Evolutionary conservation across 2,888 invertebrate species (phyloP).

Genomic region (Erebia epiphron): DNA sequence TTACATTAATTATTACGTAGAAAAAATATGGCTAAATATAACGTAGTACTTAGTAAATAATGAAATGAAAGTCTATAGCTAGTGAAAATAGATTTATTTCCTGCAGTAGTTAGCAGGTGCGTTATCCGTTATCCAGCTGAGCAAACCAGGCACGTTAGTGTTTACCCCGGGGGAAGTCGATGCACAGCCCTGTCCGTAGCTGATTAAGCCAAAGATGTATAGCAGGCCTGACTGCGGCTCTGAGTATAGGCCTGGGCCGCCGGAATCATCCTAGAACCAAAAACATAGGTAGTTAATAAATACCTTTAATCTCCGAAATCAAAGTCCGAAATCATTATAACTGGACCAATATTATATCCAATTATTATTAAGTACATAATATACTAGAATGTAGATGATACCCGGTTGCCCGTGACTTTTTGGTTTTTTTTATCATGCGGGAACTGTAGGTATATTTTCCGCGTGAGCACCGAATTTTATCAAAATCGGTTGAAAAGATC

Average conservation of each 20-base stretch:
- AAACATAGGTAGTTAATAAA: neutral
- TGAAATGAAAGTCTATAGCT: neutral
- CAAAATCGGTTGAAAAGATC: too few species aligned
- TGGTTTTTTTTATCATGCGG: too few species aligned
- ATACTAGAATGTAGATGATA: too few species aligned
- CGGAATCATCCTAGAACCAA: conserved; percentile 71
- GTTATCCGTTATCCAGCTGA: conserved; percentile 79
- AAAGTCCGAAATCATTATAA: too few species aligned
- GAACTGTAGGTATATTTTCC: too few species aligned
- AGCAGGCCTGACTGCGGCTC: conserved; percentile 63
- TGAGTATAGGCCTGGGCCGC: conserved; percentile 82
- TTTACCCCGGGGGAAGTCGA: conserved; percentile 75
- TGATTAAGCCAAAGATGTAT: conserved; percentile 78
- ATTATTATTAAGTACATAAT: too few species aligned
- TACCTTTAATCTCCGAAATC: too few species aligned
- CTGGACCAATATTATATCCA: too few species aligned
- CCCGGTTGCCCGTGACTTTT: too few species aligned
- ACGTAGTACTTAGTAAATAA: neutral
- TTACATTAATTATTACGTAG: too few species aligned
- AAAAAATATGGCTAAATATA: neutral
- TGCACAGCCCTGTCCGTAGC: conserved; percentile 82
- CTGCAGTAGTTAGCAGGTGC: conserved; percentile 58
- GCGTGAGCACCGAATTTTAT: too few species aligned
- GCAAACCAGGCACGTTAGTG: conserved; percentile 76
- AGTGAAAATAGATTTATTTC: conserved; percentile 44